Evolutionary conservation across 2,797 vertebrate genomes (phyloP), one percentile per base, ranked within the genome.

Genomic region (Microctenopoma steveboyesi): DNA sequence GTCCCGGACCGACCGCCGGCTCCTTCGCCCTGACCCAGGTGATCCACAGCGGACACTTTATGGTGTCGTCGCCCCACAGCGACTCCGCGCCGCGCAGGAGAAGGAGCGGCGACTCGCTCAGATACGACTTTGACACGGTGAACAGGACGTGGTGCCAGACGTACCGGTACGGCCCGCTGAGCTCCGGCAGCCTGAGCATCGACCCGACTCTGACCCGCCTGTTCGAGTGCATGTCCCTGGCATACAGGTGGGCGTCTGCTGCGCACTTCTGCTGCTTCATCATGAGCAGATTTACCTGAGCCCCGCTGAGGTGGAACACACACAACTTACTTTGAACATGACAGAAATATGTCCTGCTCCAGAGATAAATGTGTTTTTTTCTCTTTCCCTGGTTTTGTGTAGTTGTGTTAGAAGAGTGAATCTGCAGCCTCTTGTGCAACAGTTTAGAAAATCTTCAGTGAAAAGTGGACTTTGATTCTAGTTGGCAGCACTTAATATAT

Each of bases 1-100:
- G 81, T 2, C 1, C 61, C 10, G 91, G 83, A 7, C 58, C 86
- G 0, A 18, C 43, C 0, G 0, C 59, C 0, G 81, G 63, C 1
- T 58, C 75, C 0, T 77, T 91, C 47, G 82, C 85, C 49, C 74
- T 90, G 54, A 82, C 89, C 0, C 97, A 99, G 89, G 96, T 99
- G 66, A 99, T 99, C 88, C 98, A 99, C 92, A 99, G 98, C 58
- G 98, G 98, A 0, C 98, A 99, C 91, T 99, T 99, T 88, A 99
- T 99, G 97, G 96, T 98, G 79, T 99, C 97, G 0, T 98, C 96
- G 1, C 98, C 97, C 0, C 97, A 99, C 93, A 95, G 94, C 43
- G 97, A 99, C 88, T 90, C 93, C 0, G 66, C 89, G 52, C 83
- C 93, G 54, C 93, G 94, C 30, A 63, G 94, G 18, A 84, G 94